Evolutionary conservation across 1,140 invertebrate genomes (phyloP), one percentile per base, ranked within the genome.

Genomic region (Ptiloglossa arizonensis): DNA sequence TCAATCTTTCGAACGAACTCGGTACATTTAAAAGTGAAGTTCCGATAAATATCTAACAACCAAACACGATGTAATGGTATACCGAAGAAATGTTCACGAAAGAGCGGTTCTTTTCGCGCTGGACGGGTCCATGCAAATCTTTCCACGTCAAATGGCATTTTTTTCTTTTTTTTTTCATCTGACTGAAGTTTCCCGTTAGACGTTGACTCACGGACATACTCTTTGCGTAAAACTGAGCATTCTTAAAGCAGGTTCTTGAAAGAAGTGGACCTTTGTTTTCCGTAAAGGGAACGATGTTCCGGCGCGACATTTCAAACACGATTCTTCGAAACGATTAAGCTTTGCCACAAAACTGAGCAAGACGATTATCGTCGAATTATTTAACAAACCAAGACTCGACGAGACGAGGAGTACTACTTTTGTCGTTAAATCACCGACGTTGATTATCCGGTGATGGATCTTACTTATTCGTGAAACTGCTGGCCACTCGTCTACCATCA

Each of bases 101-200:
- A 13, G 19, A 38, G 32, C 19, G 9, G 22, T 11, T 62, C 35
- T 62, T 41, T 62, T 24, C 46, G 46, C 27, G 27, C 5, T 15
- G 24, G 46, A 64, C 57, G 70, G n/a, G 48, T 72, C 48, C 63
- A 81, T 48, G 46, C 46, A 63, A 69, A 74, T 44, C 15, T 38
- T n/a, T 52, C 27, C n/a, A 62, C 48, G 60, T 63, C 46, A 63
- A 46, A 82, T 66, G 72, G 76, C 44, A 77, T 75, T 75, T 71
- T 67, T 70, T 79, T 71, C 60, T 70, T 79, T 62, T 68, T 56
- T 52, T 62, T 24, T 29, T 24, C 3, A 13, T n/a, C 50, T 32
- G n/a, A 59, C 62, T 52, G 29, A 35, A 46, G 29, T 50, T 60
- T 82, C 79, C 81, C 81, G 81, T 82, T 82, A 82, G 72, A 62